Evolutionary conservation across 2,888 invertebrate species (phyloP).

Genomic region (Smittia sp.): DNA sequence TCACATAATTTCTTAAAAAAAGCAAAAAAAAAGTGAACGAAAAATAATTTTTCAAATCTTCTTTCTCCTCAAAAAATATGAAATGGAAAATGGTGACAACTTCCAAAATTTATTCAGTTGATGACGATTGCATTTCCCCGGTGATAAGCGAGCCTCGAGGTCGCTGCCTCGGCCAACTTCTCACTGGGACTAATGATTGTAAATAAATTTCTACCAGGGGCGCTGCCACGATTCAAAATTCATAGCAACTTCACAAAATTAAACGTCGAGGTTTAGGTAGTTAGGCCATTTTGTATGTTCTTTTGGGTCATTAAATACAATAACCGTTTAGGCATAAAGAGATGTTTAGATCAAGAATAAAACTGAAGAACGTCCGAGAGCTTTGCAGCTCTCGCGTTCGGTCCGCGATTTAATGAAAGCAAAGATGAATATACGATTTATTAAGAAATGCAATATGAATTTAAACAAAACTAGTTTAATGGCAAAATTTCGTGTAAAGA

Average conservation of each 20-base stretch:
- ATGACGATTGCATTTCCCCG: not conserved
- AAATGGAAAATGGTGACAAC: constrained; percentile 41
- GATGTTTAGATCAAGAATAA: constrained; percentile 38
- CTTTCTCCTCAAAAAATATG: not conserved
- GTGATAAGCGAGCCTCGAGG: not conserved
- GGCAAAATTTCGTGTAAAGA: constrained; percentile 28
- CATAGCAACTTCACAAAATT: not conserved
- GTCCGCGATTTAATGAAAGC: constrained; percentile 14
- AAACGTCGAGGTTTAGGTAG: constrained; percentile 16
- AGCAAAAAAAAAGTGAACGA: not conserved
- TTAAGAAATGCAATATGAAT: constrained; percentile 39
- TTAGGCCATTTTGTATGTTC: constrained; percentile 30
- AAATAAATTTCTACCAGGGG: constrained; percentile 35
- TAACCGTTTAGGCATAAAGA: constrained; percentile 33
- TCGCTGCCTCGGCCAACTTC: not conserved
- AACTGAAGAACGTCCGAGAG: not conserved
- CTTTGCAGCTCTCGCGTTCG: not conserved
- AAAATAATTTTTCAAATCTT: constrained; percentile 6
- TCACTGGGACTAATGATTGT: constrained; percentile 2
- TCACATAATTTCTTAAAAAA: constrained; percentile 14
- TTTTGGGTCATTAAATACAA: constrained; percentile 25
- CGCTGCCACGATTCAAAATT: constrained; percentile 33
- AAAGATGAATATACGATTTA: constrained; percentile 38
- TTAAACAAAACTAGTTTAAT: constrained; percentile 37
- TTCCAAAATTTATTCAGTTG: constrained; percentile 14